A percentile compares a stretch with the other conserved stretches of the same genome.
Evolutionary conservation across 2,113 vertebrate species (phyloP).

Genomic region (Oophaga pumilio): DNA sequence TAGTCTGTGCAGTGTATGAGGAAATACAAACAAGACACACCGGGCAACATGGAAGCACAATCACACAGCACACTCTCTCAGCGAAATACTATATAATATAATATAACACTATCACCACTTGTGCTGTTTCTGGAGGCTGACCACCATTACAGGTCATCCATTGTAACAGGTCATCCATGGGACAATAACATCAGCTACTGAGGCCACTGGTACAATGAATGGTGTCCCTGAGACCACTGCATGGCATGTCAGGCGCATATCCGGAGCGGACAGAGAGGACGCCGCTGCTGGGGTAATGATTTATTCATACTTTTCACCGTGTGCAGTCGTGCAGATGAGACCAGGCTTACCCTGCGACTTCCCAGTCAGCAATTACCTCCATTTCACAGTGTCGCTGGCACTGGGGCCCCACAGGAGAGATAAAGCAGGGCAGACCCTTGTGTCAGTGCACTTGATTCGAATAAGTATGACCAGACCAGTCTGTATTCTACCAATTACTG

Average conservation of each 20-base stretch:
- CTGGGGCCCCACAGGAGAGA: neutral
- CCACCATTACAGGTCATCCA: neutral
- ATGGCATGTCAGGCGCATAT: neutral
- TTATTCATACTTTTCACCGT: slow-evolving; percentile 15
- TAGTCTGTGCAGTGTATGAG: too few species aligned
- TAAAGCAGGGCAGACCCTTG: neutral
- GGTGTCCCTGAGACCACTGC: neutral
- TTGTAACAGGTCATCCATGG: neutral
- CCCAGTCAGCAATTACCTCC: neutral
- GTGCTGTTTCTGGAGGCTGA: neutral
- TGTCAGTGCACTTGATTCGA: neutral
- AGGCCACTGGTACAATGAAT: neutral
- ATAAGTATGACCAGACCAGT: neutral
- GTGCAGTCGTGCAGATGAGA: slow-evolving; percentile 45
- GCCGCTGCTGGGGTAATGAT: slow-evolving; percentile 5
- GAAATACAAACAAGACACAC: too few species aligned
- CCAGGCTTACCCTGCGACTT: neutral
- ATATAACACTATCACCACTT: too few species aligned
- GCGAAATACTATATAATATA: too few species aligned
- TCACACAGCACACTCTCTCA: too few species aligned
- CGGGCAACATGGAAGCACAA: too few species aligned
- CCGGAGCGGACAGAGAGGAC: neutral
- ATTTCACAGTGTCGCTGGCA: neutral
- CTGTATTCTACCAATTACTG: neutral
- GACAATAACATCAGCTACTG: neutral